Conservation (phyloP, 1,140 invertebrate species). For the Muscidifurax raptorellus region DNA sequence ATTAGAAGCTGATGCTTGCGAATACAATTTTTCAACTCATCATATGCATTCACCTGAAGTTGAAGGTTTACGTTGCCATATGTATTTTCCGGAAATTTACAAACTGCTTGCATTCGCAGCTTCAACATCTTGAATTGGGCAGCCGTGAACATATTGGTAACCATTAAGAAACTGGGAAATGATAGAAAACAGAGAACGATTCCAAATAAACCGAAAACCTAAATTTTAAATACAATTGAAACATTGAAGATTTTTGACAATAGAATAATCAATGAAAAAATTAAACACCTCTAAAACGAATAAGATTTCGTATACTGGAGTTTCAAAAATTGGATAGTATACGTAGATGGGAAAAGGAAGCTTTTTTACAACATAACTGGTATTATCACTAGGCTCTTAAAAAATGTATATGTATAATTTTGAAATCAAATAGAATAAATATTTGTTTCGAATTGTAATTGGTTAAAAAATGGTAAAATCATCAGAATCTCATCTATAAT, state of each 20-base stretch:
- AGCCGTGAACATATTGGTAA: constrained; percentile 54
- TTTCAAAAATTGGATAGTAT: constrained; percentile 55
- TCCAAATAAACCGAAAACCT: constrained; percentile 53
- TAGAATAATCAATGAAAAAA: background rate
- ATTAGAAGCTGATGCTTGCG: constrained; percentile 60
- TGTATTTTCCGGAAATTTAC: background rate
- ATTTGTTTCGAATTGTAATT: background rate
- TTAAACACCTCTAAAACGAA: constrained; percentile 57
- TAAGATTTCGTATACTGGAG: constrained; percentile 59
- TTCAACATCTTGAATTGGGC: constrained; percentile 61
- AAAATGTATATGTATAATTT: no score
- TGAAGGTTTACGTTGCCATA: background rate
- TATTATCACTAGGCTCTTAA: constrained; percentile 40
- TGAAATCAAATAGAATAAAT: background rate
- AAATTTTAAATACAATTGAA: constrained; percentile 32
- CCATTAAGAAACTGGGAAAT: constrained; percentile 56
- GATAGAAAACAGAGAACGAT: constrained; percentile 50
- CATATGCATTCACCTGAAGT: constrained; percentile 14
- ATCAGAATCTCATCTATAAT: background rate
- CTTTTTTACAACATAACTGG: constrained; percentile 27
- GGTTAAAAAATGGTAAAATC: no score
- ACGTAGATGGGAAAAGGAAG: constrained; percentile 59
- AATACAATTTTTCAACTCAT: constrained; percentile 58
- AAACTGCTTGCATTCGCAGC: constrained; percentile 46
- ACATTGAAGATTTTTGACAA: background rate